phyloP scores from a whole-genome alignment of 2,113 vertebrate species.

The Chionodraco myersi region DNA sequence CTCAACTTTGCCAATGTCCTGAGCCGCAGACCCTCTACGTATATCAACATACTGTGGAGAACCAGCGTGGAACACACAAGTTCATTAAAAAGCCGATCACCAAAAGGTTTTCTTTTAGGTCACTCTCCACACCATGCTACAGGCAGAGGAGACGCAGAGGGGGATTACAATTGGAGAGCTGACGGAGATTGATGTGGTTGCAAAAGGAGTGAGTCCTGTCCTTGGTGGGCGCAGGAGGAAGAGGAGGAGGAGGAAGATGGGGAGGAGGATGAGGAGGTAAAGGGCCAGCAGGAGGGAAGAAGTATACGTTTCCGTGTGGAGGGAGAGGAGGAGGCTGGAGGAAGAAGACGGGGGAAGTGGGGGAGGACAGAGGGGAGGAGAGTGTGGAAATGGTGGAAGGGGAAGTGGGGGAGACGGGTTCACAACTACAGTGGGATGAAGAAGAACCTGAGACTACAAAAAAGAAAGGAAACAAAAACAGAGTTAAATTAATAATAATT shows the following conservation, averaged over 20 bases:
- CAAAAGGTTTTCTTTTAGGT: constrained; percentile 15
- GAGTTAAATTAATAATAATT: background rate
- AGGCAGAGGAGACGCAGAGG: constrained; percentile 27
- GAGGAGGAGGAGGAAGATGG: constrained; percentile 83
- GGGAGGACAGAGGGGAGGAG: constrained; percentile 82
- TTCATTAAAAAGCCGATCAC: constrained; percentile 6
- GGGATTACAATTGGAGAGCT: constrained; percentile 88
- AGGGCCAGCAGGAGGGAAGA: constrained; percentile 72
- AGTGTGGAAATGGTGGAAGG: constrained; percentile 85
- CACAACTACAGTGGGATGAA: constrained; percentile 91
- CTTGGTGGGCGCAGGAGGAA: constrained; percentile 81
- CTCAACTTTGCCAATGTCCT: background rate
- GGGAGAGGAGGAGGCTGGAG: constrained; percentile 86
- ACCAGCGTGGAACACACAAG: constrained; percentile 24
- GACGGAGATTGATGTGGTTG: constrained; percentile 85
- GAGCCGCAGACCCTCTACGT: background rate
- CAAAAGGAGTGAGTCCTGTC: constrained; percentile 85
- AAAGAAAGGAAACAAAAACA: constrained; percentile 66
- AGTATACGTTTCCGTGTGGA: constrained; percentile 76
- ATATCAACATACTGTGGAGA: background rate
- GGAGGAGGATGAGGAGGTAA: constrained; percentile 75
- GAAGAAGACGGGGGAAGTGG: constrained; percentile 80
- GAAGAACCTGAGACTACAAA: constrained; percentile 92
- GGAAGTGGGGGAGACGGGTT: constrained; percentile 88
- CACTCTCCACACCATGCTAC: constrained; percentile 72